Percentiles rank a stretch among this genome's conserved stretches.
Conservation (phyloP, 2,797 vertebrate species). For the Syngnathus acus region DNA sequence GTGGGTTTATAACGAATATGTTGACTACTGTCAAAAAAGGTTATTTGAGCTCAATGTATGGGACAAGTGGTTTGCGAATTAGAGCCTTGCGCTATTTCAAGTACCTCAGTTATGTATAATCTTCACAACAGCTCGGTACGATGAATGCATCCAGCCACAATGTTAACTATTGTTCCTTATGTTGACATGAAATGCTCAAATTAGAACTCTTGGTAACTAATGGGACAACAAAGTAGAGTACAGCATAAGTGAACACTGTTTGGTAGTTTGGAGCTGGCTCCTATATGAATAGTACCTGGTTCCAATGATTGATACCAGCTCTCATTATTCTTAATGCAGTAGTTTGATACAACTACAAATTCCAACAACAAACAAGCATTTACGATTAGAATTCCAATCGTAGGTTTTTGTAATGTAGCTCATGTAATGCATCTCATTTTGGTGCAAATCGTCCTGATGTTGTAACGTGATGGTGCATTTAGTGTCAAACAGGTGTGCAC, state of each 20-base stretch:
- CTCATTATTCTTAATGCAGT: neutral
- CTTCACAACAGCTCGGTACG: too few relatives aligned
- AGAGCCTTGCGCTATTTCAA: too few relatives aligned
- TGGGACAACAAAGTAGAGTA: neutral
- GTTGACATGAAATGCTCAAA: neutral
- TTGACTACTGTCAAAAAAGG: too few relatives aligned
- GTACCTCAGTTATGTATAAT: too few relatives aligned
- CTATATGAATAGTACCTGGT: neutral
- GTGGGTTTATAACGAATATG: too few relatives aligned
- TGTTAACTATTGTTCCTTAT: neutral
- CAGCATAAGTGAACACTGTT: neutral
- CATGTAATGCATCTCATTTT: neutral
- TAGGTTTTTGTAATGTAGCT: neutral
- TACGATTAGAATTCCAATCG: too few relatives aligned
- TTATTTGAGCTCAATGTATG: too few relatives aligned
- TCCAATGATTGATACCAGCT: neutral
- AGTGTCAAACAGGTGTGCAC: neutral
- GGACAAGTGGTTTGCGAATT: too few relatives aligned
- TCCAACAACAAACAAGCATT: too few relatives aligned
- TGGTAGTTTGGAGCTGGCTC: too few relatives aligned
- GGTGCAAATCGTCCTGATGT: neutral
- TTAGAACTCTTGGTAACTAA: neutral
- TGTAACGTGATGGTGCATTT: neutral
- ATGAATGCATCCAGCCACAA: too few relatives aligned
- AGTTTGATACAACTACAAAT: neutral